Percentiles rank a stretch among this genome's conserved stretches.
These are phyloP conservation scores for Oreortyx pictus DNA, from an alignment of 2,797 vertebrate genomes.

Conservation along the genomic window DNA sequence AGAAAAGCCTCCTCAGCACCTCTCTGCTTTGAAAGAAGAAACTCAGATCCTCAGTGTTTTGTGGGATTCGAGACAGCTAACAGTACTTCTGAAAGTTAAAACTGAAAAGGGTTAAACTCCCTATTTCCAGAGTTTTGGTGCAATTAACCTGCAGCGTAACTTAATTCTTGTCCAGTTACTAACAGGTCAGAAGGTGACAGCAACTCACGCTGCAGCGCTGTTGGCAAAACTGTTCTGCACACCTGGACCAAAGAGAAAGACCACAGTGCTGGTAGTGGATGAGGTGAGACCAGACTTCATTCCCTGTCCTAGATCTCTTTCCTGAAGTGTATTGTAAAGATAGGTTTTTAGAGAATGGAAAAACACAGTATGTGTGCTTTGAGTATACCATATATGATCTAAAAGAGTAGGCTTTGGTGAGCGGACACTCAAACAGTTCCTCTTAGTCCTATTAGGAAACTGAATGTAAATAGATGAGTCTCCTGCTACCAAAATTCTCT, in stretches of 20 bases:
- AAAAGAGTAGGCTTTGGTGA: not conserved
- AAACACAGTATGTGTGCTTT: not conserved
- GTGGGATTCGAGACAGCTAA: not conserved
- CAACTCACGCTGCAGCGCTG: constrained; percentile 88
- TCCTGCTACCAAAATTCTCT: not conserved
- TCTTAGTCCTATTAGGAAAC: not conserved
- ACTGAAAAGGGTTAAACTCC: not conserved
- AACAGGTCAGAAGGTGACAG: constrained; percentile 91
- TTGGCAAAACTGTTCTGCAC: constrained; percentile 89
- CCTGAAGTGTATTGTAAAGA: not conserved
- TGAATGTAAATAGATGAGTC: not conserved
- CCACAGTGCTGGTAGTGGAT: constrained; percentile 91
- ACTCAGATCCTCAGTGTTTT: not conserved
- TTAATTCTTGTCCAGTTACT: constrained; percentile 82
- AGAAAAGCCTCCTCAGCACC: not conserved
- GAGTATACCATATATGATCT: not conserved
- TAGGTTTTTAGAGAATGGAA: not conserved
- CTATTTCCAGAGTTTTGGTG: not conserved
- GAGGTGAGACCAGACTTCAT: constrained; percentile 81
- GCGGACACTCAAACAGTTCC: not conserved
- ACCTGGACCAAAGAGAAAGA: constrained; percentile 84
- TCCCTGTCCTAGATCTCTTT: not conserved
- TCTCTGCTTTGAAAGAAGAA: not conserved
- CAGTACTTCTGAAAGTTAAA: not conserved
- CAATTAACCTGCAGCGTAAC: not conserved